Conservation (phyloP, 2,888 invertebrate genomes). For the Yponomeuta cagnagella region DNA sequence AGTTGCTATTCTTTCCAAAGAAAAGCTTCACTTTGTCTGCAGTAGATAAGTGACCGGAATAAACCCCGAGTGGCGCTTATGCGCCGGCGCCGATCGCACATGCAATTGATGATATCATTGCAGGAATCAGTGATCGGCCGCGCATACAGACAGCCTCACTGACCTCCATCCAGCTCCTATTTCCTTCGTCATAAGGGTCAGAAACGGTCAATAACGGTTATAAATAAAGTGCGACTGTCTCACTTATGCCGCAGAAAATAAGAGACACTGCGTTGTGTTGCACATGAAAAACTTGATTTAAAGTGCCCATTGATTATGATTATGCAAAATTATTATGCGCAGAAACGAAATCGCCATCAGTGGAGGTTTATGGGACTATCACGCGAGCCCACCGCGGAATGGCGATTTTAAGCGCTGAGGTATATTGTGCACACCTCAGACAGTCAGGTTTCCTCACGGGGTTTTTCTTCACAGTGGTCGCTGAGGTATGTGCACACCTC, state of each 20-base stretch:
- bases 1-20: too few species aligned
- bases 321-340: background rate
- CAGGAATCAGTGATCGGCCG: constrained; percentile 6
- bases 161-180: background rate
- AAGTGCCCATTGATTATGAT: constrained; percentile 24
- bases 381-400: too few species aligned
- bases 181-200: background rate
- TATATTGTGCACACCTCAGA: too few species aligned
- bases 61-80: background rate
- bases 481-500: too few species aligned
- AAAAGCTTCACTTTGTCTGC: too few species aligned
- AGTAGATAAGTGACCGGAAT: background rate
- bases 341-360: background rate
- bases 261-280: background rate
- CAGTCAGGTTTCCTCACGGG: too few species aligned
- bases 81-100: constrained; percentile 8
- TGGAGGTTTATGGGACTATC: background rate
- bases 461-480: too few species aligned
- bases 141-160: background rate
- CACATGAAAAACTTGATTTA: constrained; percentile 25
- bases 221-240: background rate
- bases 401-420: too few species aligned
- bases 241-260: background rate
- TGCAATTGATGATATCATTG: constrained; percentile 10
- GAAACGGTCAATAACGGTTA: background rate